Percentiles rank a stretch among this genome's conserved stretches.
phyloP scores from a whole-genome alignment of 1,140 invertebrate genomes.

The Periplaneta americana region DNA sequence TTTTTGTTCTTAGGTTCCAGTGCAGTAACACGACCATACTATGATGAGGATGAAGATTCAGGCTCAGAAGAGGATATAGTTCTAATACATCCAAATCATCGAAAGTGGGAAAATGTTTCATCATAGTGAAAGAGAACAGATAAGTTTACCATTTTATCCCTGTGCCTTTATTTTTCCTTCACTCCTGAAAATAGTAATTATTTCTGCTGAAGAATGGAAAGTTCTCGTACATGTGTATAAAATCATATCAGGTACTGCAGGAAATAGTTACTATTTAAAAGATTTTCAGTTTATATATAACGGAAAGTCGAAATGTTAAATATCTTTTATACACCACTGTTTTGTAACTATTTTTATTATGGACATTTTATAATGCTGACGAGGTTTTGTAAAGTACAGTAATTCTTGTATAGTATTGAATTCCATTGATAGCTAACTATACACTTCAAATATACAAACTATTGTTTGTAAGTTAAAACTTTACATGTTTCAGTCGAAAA shows the following conservation, averaged over 20 bases:
- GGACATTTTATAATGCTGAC: too few species aligned
- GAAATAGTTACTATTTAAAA: neutral
- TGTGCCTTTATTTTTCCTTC: too few species aligned
- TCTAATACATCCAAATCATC: slow-evolving; percentile 5
- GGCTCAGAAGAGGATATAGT: slow-evolving; percentile 20
- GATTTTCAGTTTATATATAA: neutral
- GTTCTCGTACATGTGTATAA: too few species aligned
- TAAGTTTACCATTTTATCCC: neutral
- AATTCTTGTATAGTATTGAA: too few species aligned
- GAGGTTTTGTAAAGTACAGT: too few species aligned
- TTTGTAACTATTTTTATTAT: too few species aligned
- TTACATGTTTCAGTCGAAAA: too few species aligned
- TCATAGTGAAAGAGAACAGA: neutral
- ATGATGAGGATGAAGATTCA: slow-evolving; percentile 16
- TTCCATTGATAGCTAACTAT: too few species aligned
- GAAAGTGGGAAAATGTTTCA: neutral
- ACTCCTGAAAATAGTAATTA: neutral
- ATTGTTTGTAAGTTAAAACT: too few species aligned
- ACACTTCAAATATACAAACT: too few species aligned
- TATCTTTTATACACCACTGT: too few species aligned
- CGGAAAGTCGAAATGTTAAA: neutral
- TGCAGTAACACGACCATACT: slow-evolving; percentile 17
- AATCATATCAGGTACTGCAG: neutral
- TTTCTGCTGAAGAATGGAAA: neutral
- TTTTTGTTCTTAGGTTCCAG: slow-evolving; percentile 6